Base-by-base conservation (phyloP, 2,888 invertebrate species). In the Drosophila kanekoi region DNA sequence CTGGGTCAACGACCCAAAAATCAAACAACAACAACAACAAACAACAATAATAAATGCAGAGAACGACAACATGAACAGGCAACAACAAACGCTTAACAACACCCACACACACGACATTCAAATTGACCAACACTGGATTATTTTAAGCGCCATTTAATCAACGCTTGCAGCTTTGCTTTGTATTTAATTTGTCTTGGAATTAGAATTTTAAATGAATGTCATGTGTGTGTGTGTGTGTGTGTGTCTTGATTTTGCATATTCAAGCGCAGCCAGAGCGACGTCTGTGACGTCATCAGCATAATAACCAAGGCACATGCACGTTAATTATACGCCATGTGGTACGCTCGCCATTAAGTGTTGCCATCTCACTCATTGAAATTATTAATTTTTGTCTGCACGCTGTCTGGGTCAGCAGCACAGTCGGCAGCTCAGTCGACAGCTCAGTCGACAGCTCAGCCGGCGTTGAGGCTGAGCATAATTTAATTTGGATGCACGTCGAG, bases 281-380 rank as follows among this genome's bases (percentile, higher is more conserved):
- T 54, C 53, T 71, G 84, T 89, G 89, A 89, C 84, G 83, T 89
- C 83, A 83, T 57, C 37, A 84, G 84, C 89, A 89, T 89, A 84
- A 87, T 87, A 79, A 38, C 57, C 74, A 65, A 73, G 71, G 72
- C 88, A 81, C 72, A 85, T 87, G 86, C 85, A 85, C 82, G 81
- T 85, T 84, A 84, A 89, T 89, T 89, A 87, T 89, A 85, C 89
- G 84, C 82, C 88, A 85, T 86, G 88, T 89, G 72, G 89, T 84
- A 87, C 87, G 68, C 70, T 61, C 45, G 49, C 61, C 66, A 61
- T 77, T 60, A 49, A 60, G 37, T 74, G 20, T 63, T 58, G 63
- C 77, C 64, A 53, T 77, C 77, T 77, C 69, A 11, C 40, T 71
- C 61, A 58, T 54, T 53, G 82, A 84, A 87, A 89, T 84, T 84